These are phyloP conservation scores for Poeciliopsis turrubarensis DNA, from an alignment of 2,113 vertebrate genomes.

Conservation along the genomic window DNA sequence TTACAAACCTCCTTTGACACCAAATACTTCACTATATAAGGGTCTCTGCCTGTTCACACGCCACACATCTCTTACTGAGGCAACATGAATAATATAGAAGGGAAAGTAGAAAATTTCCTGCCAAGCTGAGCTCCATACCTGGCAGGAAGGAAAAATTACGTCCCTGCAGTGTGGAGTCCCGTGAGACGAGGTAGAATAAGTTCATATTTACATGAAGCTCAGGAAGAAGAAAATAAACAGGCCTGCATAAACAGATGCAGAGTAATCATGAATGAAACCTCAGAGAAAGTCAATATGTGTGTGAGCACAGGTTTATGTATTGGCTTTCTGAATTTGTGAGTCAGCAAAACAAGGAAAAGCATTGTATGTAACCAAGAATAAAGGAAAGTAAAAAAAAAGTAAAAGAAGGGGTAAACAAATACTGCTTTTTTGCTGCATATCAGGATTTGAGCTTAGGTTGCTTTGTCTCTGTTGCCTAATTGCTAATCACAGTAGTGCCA, in stretches of 20 bases:
- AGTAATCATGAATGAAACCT: slow-evolving; percentile 49
- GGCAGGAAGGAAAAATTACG: slow-evolving; percentile 14
- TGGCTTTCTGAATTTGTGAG: slow-evolving; percentile 5
- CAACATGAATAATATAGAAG: not conserved
- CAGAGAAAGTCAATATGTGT: slow-evolving; percentile 18
- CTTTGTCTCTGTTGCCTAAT: not conserved
- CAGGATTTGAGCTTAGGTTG: not conserved
- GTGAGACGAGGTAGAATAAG: slow-evolving; percentile 14
- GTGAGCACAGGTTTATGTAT: not conserved
- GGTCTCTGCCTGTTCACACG: not conserved
- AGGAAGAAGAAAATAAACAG: slow-evolving; percentile 54
- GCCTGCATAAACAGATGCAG: slow-evolving; percentile 21
- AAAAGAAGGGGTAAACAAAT: not conserved
- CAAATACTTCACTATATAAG: not conserved
- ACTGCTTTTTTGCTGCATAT: slow-evolving; percentile 1
- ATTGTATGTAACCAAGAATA: not conserved
- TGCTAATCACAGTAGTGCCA: slow-evolving; percentile 8
- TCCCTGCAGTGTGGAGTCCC: slow-evolving; percentile 1
- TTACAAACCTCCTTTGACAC: not conserved
- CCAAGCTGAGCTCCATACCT: slow-evolving; percentile 30
- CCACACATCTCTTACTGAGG: slow-evolving; percentile 11
- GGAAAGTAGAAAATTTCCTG: slow-evolving; percentile 14
- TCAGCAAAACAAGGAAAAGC: not conserved
- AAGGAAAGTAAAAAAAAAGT: not conserved
- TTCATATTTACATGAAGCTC: slow-evolving; percentile 49